These are phyloP conservation scores for Ochotona curzoniae DNA, from an alignment of 2,113 vertebrate genomes.

Conservation along the genomic window DNA sequence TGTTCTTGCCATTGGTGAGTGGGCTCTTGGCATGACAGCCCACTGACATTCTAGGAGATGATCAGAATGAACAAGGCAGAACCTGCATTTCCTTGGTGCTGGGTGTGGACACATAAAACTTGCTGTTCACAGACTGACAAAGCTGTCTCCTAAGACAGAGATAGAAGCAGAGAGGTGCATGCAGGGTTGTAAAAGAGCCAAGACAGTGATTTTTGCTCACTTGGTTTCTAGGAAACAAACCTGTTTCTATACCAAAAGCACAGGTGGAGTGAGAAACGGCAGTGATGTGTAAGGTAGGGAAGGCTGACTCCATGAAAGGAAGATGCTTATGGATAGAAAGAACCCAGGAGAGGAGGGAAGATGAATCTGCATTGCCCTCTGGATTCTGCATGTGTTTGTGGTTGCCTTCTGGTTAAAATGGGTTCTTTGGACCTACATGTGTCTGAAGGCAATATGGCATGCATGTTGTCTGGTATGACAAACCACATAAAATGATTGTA, in stretches of 20 bases:
- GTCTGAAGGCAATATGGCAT: background rate
- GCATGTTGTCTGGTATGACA: background rate
- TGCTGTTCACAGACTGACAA: background rate
- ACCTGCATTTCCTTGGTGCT: background rate
- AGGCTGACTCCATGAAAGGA: background rate
- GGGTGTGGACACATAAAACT: background rate
- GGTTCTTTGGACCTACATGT: background rate
- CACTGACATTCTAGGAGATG: background rate
- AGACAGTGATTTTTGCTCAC: background rate
- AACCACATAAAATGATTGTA: background rate
- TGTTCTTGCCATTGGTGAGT: background rate
- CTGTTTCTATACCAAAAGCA: rapidly evolving
- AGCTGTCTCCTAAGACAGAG: background rate
- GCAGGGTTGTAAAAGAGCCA: background rate
- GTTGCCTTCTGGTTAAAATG: background rate
- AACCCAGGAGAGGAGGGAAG: background rate
- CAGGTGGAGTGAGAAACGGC: background rate
- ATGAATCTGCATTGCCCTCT: background rate
- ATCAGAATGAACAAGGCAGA: background rate
- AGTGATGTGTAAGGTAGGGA: background rate
- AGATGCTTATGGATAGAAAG: background rate
- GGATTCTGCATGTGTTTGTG: background rate
- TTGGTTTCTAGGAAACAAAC: background rate
- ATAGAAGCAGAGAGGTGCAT: background rate
- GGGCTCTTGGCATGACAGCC: background rate